Evolutionary conservation across 2,797 vertebrate genomes (phyloP).

Genomic region (Allobates femoralis): DNA sequence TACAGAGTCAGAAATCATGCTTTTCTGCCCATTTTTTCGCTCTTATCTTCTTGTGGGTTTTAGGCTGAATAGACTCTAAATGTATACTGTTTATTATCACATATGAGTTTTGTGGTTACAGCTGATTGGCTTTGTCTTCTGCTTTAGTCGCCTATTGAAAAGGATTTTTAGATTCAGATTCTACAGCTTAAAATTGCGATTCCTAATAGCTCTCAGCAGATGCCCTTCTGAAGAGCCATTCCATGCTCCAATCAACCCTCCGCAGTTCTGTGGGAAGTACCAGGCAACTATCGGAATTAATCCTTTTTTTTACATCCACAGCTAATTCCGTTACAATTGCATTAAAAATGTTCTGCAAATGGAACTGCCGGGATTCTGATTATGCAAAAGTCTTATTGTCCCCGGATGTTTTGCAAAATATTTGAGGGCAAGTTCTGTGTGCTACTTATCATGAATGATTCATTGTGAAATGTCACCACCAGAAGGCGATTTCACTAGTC

Average conservation of each 20-base stretch:
- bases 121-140: constrained; percentile 59
- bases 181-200: constrained; percentile 60
- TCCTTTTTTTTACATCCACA: constrained; percentile 59
- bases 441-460: constrained; percentile 48
- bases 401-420: constrained; percentile 32
- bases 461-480: constrained; percentile 51
- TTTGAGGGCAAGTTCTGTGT: constrained; percentile 44
- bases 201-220: constrained; percentile 62
- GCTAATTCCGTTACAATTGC: constrained; percentile 63
- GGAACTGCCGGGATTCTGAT: constrained; percentile 60
- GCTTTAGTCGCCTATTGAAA: constrained; percentile 61
- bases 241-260: constrained; percentile 59
- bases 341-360: constrained; percentile 61
- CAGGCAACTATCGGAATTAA: constrained; percentile 56
- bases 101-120: constrained; percentile 45
- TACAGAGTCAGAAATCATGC: constrained; percentile 49
- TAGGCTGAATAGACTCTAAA: constrained; percentile 22
- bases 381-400: constrained; percentile 60
- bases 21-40: constrained; percentile 24
- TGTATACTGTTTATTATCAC: constrained; percentile 50
- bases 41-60: constrained; percentile 31
- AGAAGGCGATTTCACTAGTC: constrained; percentile 33
- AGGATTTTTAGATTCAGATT: constrained; percentile 57
- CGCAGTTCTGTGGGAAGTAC: constrained; percentile 51
- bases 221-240: constrained; percentile 53